Conservation (phyloP, 2,113 vertebrate species). For the Caranx ignobilis region DNA sequence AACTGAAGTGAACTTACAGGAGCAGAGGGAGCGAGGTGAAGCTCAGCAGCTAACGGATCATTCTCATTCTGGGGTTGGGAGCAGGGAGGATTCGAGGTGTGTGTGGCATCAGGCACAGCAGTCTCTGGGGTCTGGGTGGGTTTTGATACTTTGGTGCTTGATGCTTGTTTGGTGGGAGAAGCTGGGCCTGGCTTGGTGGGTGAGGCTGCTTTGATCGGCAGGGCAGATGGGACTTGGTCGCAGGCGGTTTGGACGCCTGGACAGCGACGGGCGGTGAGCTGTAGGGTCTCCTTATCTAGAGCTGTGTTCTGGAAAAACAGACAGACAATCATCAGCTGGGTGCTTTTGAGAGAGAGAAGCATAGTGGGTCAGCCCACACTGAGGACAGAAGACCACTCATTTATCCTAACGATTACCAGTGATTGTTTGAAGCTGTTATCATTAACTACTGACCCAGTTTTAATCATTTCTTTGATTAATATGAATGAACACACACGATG, state of each 20-base stretch:
- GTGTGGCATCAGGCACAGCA: neutral
- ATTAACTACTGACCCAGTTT: slow-evolving; percentile 15
- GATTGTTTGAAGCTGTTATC: neutral
- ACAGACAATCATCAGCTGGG: slow-evolving; percentile 13
- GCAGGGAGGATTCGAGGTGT: slow-evolving; percentile 10
- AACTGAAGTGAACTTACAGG: slow-evolving; percentile 19
- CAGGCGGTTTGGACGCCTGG: slow-evolving; percentile 72
- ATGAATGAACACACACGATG: slow-evolving; percentile 42
- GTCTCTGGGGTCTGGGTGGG: neutral
- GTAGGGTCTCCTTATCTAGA: slow-evolving; percentile 95
- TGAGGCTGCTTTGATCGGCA: slow-evolving; percentile 16
- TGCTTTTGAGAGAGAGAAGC: neutral
- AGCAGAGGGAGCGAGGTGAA: neutral
- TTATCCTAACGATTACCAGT: neutral
- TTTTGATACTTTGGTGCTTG: slow-evolving; percentile 19
- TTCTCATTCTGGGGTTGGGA: neutral
- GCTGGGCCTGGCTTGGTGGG: slow-evolving; percentile 18
- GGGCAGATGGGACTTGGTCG: slow-evolving; percentile 66
- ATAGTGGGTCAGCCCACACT: slow-evolving; percentile 14
- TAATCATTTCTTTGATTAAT: neutral
- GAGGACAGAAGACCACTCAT: slow-evolving; percentile 5
- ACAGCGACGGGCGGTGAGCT: slow-evolving; percentile 81
- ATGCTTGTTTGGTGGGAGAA: slow-evolving; percentile 24
- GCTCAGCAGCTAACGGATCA: neutral
- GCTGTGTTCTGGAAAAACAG: slow-evolving; percentile 91